Evolutionary conservation across 1,140 invertebrate species (phyloP).

Genomic region (Anagrus nilaparvatae): DNA sequence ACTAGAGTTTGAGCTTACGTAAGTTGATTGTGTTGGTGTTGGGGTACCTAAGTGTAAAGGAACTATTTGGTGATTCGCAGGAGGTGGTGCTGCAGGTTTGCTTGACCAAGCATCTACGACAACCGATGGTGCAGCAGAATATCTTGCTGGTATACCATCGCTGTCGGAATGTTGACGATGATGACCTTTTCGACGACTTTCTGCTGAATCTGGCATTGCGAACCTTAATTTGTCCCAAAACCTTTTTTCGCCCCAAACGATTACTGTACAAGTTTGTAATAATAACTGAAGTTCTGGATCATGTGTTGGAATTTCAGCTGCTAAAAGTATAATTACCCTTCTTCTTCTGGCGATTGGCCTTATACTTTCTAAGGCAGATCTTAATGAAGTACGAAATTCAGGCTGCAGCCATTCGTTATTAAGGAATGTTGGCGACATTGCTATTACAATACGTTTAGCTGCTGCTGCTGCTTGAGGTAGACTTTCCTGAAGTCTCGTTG

Average conservation of each 20-base stretch:
- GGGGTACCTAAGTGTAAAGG: constrained; percentile 45
- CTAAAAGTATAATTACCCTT: constrained; percentile 65
- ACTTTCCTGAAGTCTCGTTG: constrained; percentile 57
- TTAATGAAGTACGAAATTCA: constrained; percentile 58
- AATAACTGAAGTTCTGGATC: constrained; percentile 75
- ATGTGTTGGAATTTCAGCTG: constrained; percentile 55
- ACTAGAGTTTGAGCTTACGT: constrained; percentile 51
- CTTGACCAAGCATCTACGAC: constrained; percentile 46
- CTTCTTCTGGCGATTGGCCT: constrained; percentile 54
- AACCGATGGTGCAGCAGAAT: constrained; percentile 47
- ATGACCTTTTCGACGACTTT: constrained; percentile 26
- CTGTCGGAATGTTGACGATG: background rate
- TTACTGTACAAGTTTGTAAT: constrained; percentile 72
- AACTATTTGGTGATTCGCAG: constrained; percentile 26
- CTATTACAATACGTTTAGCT: constrained; percentile 58
- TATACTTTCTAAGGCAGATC: constrained; percentile 62
- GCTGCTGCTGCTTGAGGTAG: constrained; percentile 70
- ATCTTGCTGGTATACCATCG: constrained; percentile 40
- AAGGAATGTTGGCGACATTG: constrained; percentile 63
- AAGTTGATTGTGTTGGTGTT: constrained; percentile 52
- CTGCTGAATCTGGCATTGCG: constrained; percentile 65
- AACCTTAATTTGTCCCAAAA: constrained; percentile 87
- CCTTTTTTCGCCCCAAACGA: constrained; percentile 74
- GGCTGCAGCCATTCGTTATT: constrained; percentile 64
- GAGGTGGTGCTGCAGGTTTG: constrained; percentile 24